Base-by-base conservation (phyloP, 2,113 vertebrate genomes). In the Mugil cephalus region DNA sequence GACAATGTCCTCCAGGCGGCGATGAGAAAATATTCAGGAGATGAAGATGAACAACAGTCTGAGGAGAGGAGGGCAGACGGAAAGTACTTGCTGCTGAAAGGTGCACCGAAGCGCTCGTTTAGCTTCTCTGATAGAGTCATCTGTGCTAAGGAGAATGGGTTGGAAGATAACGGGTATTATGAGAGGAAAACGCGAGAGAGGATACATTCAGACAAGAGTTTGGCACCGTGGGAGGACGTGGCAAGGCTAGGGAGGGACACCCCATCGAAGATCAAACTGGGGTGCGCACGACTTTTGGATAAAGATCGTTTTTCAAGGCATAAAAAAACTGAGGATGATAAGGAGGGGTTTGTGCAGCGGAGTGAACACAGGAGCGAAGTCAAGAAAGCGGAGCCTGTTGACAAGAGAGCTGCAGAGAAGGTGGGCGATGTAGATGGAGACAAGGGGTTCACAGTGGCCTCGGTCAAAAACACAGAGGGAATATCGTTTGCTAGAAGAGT, bases 91-190 rank as follows among this genome's bases (percentile, higher is more conserved):
- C 4, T 52, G 0, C 13, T 77, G 5, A 90, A 86, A 77, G 77
- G 80, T 6, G 53, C 86, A 0, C 91, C 91, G 0, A 94, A 92
- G 58, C 82, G 92, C 10, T 94, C 93, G 0, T 90, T 86, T 8
- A 94, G 92, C 70, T 95, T 94, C 79, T 93, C 93, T 0, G 89
- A 93, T 42, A 79, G 88, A 7, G 87, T 91, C 39, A 15, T 90
- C 14, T 51, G 66, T 1, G 7, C 46, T 0, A 87, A 70, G 30
- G 88, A 92, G 60, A 91, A 91, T 1, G 78, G 88, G 6, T 55
- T 77, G 15, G 66, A 35, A 15, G 52, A 77, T 0, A 50, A 79
- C 7, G 58, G 59, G 4, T 19, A 30, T 48, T 19, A 62, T 6
- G 79, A 80, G 12, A 83, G 74, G 45, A 87, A 64, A 43, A 34